Evolutionary conservation across 2,888 invertebrate genomes (phyloP).

Genomic region (Baccha elongata): DNA sequence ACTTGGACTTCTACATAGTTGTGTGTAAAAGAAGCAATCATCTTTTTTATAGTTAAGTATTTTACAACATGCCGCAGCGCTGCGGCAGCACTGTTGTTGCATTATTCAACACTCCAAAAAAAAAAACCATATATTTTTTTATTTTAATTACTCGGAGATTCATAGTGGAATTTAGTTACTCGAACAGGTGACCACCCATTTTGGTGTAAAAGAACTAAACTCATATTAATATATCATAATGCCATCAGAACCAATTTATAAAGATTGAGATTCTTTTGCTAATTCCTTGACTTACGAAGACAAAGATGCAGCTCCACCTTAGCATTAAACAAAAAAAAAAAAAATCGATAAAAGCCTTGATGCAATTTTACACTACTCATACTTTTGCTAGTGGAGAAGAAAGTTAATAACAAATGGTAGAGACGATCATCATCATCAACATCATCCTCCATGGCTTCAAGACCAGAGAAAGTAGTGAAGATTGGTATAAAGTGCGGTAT

Average conservation of each 20-base stretch:
- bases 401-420: constrained; percentile 72
- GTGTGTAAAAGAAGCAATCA: constrained; percentile 3
- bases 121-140: background rate
- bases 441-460: constrained; percentile 57
- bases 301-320: constrained; percentile 32
- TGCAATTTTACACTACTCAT: constrained; percentile 14
- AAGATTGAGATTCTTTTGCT: constrained; percentile 26
- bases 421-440: constrained; percentile 57
- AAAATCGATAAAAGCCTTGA: constrained; percentile 29
- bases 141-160: constrained; percentile 7
- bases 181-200: constrained; percentile 12
- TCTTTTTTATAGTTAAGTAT: constrained; percentile 7
- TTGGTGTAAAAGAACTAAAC: constrained; percentile 7
- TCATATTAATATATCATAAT: constrained; percentile 33
- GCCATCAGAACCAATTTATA: constrained; percentile 30
- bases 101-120: constrained; percentile 18
- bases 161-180: constrained; percentile 30
- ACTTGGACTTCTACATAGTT: constrained; percentile 3
- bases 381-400: constrained; percentile 63
- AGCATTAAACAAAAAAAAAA: background rate
- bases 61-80: background rate
- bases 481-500: constrained; percentile 62
- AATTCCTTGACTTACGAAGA: constrained; percentile 4
- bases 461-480: constrained; percentile 73
- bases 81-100: background rate